A percentile compares a stretch with the other conserved stretches of the same genome.
Evolutionary conservation across 2,113 vertebrate genomes (phyloP).

Genomic region (Eclectus roratus): DNA sequence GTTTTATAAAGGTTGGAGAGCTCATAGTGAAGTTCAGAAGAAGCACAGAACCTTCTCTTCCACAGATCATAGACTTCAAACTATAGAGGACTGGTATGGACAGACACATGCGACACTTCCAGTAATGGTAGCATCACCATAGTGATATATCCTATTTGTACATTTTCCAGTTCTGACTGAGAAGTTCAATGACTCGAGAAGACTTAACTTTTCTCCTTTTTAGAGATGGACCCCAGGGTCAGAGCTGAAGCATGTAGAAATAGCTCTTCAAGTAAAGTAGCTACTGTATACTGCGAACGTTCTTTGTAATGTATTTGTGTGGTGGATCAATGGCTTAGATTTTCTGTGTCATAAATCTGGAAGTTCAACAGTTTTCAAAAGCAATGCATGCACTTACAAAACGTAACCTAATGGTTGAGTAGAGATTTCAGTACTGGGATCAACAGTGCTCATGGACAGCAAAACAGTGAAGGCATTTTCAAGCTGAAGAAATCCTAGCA

Average conservation of each 20-base stretch:
- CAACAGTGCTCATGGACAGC: not conserved
- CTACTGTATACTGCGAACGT: not conserved
- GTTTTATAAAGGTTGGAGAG: not conserved
- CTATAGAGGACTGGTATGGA: fast-evolving
- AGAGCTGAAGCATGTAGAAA: not conserved
- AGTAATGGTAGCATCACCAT: not conserved
- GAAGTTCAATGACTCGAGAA: not conserved
- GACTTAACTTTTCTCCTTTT: not conserved
- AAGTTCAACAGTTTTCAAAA: constrained; percentile 56
- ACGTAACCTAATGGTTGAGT: constrained; percentile 18
- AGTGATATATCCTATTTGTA: not conserved
- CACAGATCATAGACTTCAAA: not conserved
- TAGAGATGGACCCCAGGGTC: not conserved
- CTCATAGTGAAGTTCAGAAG: not conserved
- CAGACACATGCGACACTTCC: not conserved
- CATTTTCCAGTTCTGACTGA: not conserved
- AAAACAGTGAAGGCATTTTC: not conserved
- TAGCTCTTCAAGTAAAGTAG: constrained; percentile 4
- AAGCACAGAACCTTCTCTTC: not conserved
- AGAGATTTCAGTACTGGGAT: constrained; percentile 19
- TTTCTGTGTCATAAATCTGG: constrained; percentile 50
- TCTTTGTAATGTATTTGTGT: not conserved
- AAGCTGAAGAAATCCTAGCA: not conserved
- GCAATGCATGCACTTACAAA: constrained; percentile 9
- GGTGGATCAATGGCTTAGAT: constrained; percentile 23